Conservation (phyloP, 1,140 invertebrate genomes). For the Gryon sp. region DNA sequence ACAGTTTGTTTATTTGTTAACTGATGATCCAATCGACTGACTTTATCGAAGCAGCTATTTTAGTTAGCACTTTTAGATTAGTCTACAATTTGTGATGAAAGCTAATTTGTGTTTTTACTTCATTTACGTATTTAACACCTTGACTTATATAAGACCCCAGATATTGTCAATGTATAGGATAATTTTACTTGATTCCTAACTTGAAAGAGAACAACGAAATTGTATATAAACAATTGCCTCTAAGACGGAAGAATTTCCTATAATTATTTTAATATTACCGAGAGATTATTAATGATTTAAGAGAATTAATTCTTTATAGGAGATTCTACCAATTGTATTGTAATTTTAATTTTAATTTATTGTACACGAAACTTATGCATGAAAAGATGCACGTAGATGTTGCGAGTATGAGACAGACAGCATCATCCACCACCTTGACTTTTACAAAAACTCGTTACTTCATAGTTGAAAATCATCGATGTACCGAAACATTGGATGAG, state of each 20-base stretch:
- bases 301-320: no score
- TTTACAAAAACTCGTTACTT: slow-evolving; percentile 2
- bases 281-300: no score
- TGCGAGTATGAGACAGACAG: slow-evolving; percentile 4
- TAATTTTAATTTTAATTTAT: slow-evolving; percentile 13
- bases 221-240: slow-evolving; percentile 25
- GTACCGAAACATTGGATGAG: slow-evolving; percentile 52
- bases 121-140: slow-evolving; percentile 10
- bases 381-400: slow-evolving; percentile 41
- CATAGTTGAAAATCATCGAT: slow-evolving; percentile 36
- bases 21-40: slow-evolving; percentile 1
- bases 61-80: slow-evolving; percentile 40
- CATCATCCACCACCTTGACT: slow-evolving; percentile 29
- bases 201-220: slow-evolving; percentile 10
- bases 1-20: slow-evolving; percentile 34
- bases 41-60: slow-evolving; percentile 26
- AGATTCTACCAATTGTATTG: slow-evolving; percentile 4
- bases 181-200: slow-evolving; percentile 2
- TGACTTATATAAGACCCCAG: slow-evolving; percentile 18
- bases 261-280: no score
- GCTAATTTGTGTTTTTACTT: slow-evolving; percentile 32
- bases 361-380: slow-evolving; percentile 46
- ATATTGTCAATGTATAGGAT: slow-evolving; percentile 22
- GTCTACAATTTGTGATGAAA: background rate
- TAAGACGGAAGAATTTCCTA: slow-evolving; percentile 2